A percentile compares a stretch with the other conserved stretches of the same genome.
Evolutionary conservation across 2,888 invertebrate genomes (phyloP).

Genomic region (Ennomos fuscantarius): DNA sequence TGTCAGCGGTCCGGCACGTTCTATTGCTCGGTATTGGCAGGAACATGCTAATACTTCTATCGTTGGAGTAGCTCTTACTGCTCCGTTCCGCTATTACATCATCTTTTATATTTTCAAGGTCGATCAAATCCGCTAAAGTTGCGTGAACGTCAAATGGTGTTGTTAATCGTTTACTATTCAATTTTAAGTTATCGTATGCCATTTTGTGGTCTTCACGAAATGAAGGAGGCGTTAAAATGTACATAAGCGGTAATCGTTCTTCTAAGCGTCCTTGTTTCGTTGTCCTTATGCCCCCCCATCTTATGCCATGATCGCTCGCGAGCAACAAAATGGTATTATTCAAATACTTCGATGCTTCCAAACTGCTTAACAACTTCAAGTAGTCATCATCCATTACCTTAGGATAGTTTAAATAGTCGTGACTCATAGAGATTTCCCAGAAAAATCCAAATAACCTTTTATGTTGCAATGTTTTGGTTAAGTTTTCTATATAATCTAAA

Average conservation of each 20-base stretch:
- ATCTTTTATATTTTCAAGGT: conserved; percentile 81
- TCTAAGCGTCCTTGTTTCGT: conserved; percentile 94
- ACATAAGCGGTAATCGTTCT: conserved; percentile 92
- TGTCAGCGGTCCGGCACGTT: conserved; percentile 90
- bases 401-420: conserved; percentile 91
- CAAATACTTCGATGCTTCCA: conserved; percentile 78
- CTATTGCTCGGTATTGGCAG: conserved; percentile 87
- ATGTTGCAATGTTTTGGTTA: conserved; percentile 81
- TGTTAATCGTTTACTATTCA: conserved; percentile 88
- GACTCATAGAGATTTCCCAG: conserved; percentile 92
- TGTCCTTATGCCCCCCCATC: conserved; percentile 91
- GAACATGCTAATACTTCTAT: conserved; percentile 78
- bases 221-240: conserved; percentile 88
- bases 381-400: conserved; percentile 88
- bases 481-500: conserved; percentile 87
- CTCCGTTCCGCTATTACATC: conserved; percentile 58
- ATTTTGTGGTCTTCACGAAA: conserved; percentile 86
- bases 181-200: conserved; percentile 86
- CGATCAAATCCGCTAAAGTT: conserved; percentile 89
- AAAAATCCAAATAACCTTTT: conserved; percentile 90
- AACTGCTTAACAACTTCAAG: conserved; percentile 78
- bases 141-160: conserved; percentile 91
- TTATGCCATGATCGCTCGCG: conserved; percentile 95
- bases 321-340: conserved; percentile 88
- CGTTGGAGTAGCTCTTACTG: conserved; percentile 82